Percentiles rank a stretch among this genome's conserved stretches.
phyloP scores from a whole-genome alignment of 2,797 vertebrate genomes.

The Lagorchestes hirsutus region DNA sequence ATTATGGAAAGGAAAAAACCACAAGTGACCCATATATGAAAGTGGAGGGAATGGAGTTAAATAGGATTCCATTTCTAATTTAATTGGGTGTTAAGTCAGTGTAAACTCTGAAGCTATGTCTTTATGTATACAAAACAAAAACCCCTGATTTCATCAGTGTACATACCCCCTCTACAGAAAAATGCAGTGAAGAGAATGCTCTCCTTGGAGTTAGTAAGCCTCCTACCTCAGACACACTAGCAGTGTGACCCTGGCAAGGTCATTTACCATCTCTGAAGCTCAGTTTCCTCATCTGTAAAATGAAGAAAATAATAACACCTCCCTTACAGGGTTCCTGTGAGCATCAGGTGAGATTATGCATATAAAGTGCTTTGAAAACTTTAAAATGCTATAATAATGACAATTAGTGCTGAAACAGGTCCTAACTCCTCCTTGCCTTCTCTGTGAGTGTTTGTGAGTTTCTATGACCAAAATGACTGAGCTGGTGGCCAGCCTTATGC shows the following conservation, averaged over 20 bases:
- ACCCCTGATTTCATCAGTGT: not conserved
- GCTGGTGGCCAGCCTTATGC: not conserved
- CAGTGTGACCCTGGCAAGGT: not conserved
- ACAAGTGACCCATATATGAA: slow-evolving; percentile 12
- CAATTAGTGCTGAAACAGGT: not conserved
- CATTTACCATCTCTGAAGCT: not conserved
- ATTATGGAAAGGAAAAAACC: not conserved
- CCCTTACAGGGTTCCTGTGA: not conserved
- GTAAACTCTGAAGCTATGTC: slow-evolving; percentile 41
- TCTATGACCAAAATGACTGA: not conserved
- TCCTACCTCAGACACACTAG: not conserved
- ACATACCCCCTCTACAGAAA: not conserved
- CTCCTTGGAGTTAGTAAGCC: not conserved
- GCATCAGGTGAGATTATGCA: not conserved
- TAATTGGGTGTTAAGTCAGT: slow-evolving; percentile 44
- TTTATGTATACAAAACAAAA: not conserved
- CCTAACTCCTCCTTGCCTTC: not conserved
- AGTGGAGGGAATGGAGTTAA: not conserved
- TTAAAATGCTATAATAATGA: not conserved
- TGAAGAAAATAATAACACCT: not conserved
- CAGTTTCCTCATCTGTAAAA: not conserved
- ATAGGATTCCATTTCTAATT: slow-evolving; percentile 55
- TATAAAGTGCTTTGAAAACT: not conserved
- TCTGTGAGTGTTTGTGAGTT: not conserved
- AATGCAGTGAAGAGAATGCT: not conserved